phyloP scores from a whole-genome alignment of 1,140 invertebrate species.

The Zaprionus capensis region DNA sequence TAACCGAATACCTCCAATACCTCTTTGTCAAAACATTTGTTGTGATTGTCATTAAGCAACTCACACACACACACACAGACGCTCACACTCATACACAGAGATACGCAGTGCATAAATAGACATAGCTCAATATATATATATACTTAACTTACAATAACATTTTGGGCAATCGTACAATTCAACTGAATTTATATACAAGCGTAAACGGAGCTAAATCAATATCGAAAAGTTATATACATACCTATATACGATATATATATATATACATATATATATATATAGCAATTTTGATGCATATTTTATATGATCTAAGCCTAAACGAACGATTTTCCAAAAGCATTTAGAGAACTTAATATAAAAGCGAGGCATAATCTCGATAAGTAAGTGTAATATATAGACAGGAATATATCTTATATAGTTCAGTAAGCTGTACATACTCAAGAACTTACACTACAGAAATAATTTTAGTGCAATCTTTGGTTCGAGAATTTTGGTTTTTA shows the following conservation, averaged over 20 bases:
- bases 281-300: slow-evolving; percentile 74
- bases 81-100: slow-evolving; percentile 12
- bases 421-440: slow-evolving; percentile 51
- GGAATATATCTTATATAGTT: slow-evolving; percentile 13
- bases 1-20: slow-evolving; percentile 83
- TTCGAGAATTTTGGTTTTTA: slow-evolving; percentile 49
- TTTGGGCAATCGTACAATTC: slow-evolving; percentile 79
- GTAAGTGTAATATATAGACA: slow-evolving; percentile 51
- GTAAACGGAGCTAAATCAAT: slow-evolving; percentile 29
- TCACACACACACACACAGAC: slow-evolving; percentile 20
- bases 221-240: slow-evolving; percentile 39
- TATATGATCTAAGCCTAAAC: slow-evolving; percentile 41
- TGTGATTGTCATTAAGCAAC: slow-evolving; percentile 63
- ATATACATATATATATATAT: slow-evolving; percentile 31
- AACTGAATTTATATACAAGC: slow-evolving; percentile 82
- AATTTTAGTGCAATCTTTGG: slow-evolving; percentile 81
- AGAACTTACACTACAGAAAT: slow-evolving; percentile 61
- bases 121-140: slow-evolving; percentile 44
- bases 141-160: slow-evolving; percentile 48
- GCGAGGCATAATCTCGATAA: slow-evolving; percentile 3
- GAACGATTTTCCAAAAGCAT: slow-evolving; percentile 48
- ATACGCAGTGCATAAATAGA: slow-evolving; percentile 25
- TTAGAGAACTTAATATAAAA: slow-evolving; percentile 29
- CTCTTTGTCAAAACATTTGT: slow-evolving; percentile 74
- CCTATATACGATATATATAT: slow-evolving; percentile 22